Evolutionary conservation across 2,113 vertebrate genomes (phyloP).

Genomic region (Varanus salvator): DNA sequence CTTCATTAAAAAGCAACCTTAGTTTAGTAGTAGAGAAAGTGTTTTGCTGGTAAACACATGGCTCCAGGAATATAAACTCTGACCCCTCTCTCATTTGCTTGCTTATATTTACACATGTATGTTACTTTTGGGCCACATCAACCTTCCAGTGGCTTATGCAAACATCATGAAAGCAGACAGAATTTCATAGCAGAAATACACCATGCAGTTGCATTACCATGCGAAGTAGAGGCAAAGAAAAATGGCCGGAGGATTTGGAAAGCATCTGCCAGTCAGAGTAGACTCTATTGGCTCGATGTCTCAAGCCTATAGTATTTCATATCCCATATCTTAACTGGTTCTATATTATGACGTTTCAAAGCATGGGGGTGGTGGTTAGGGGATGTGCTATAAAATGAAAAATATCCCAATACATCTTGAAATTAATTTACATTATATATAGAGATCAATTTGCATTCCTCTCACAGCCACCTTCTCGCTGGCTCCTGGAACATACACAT

Average conservation of each 20-base stretch:
- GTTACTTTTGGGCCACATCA: neutral
- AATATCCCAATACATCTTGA: slow-evolving; percentile 26
- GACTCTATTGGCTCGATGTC: neutral
- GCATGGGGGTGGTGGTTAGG: slow-evolving; percentile 18
- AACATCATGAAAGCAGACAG: neutral
- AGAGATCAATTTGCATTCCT: slow-evolving; percentile 62
- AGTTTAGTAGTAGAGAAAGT: neutral
- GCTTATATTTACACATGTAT: neutral
- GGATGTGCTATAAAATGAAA: slow-evolving; percentile 34
- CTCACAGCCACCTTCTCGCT: neutral
- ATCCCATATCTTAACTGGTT: neutral
- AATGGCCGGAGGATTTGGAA: neutral
- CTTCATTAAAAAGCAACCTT: neutral
- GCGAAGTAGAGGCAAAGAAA: neutral
- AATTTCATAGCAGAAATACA: neutral
- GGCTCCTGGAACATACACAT: slow-evolving; percentile 56
- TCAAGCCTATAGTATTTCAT: neutral
- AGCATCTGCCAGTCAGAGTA: neutral
- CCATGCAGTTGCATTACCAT: neutral
- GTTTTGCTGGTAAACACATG: neutral
- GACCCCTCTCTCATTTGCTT: neutral
- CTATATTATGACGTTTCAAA: slow-evolving; percentile 34
- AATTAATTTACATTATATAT: slow-evolving; percentile 50
- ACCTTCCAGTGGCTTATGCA: neutral
- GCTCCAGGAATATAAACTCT: neutral